Base-by-base conservation (phyloP, 2,888 invertebrate species). In the Ochropacha duplaris region DNA sequence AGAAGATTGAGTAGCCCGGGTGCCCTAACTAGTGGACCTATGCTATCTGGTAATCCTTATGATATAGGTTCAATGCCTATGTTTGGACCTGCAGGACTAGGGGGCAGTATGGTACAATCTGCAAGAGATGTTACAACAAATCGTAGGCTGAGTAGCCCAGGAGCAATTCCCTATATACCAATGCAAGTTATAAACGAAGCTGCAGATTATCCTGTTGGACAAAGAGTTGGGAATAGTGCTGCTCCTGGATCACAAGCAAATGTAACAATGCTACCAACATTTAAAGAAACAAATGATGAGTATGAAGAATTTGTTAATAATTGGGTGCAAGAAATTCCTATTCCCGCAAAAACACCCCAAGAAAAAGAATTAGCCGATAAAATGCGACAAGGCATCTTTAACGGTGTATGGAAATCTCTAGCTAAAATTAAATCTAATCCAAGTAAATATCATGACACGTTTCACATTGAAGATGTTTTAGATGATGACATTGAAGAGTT, bases 401-500 rank as follows among this genome's bases (percentile, higher is more conserved):
- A 84, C 54, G 83, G 83, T 0, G 66, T 87, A 34, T 85, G 82
- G 81, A 81, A 85, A 75, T 72, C 72, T 12, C 66, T 87, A 1
- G 77, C 78, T 0, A 86, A 84, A 66, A 52, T 87, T 8, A 81
- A 83, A 68, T 74, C 80, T 65, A 76, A 84, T 39, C 83, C 83
- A 1, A 69, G 64, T 2, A 69, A 71, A 34, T 70, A 78, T 56
- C 49, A 65, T 8, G 82, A 89, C 57, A 69, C 72, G 4, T 83
- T 83, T 64, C 75, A 80, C 56, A 87, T 78, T 54, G 80, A 86
- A 71, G 86, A 88, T 57, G 62, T 78, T 3, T 72, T 92, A 24
- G 87, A 86, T 50, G 78, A 86, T 44, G 88, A 88, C 60, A 68
- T 90, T 14, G 90, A 88, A 63, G 73, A 76, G 12, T 64, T 92